These are phyloP conservation scores for Xestia ashworthii DNA, from an alignment of 2,888 invertebrate genomes.

Conservation along the genomic window DNA sequence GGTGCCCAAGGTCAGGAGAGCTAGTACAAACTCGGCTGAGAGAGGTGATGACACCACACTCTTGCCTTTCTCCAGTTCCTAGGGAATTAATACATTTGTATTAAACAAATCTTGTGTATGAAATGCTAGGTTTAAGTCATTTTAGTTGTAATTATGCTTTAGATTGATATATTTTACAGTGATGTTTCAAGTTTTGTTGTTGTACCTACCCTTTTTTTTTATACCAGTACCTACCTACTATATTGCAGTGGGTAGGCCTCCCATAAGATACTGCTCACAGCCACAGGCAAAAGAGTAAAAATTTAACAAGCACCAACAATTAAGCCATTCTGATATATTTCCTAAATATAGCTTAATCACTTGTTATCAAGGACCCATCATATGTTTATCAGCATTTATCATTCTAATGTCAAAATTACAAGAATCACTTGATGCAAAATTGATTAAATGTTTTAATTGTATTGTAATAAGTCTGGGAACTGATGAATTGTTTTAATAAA, in stretches of 20 bases:
- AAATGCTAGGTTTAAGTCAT: neutral
- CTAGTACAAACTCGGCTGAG: slow-evolving; percentile 87
- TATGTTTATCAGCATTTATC: slow-evolving; percentile 17
- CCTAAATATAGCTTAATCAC: neutral
- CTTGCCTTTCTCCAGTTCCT: slow-evolving; percentile 83
- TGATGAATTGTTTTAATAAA: neutral
- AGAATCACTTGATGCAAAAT: slow-evolving; percentile 25
- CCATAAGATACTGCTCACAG: neutral
- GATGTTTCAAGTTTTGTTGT: neutral
- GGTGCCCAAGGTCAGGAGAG: slow-evolving; percentile 84
- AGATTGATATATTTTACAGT: neutral
- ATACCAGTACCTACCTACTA: neutral
- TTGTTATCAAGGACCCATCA: slow-evolving; percentile 17
- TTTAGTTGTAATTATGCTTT: neutral
- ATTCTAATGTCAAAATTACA: slow-evolving; percentile 11
- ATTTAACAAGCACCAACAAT: neutral
- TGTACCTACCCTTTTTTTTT: neutral
- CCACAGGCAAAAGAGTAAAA: neutral
- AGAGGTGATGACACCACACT: slow-evolving; percentile 88
- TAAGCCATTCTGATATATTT: neutral
- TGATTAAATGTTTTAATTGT: slow-evolving; percentile 15
- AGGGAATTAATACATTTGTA: slow-evolving; percentile 42
- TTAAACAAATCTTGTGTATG: neutral
- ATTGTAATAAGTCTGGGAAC: neutral
- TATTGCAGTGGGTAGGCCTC: neutral